Evolutionary conservation across 2,888 invertebrate species (phyloP).

Genomic region (Meandrusa payeni): DNA sequence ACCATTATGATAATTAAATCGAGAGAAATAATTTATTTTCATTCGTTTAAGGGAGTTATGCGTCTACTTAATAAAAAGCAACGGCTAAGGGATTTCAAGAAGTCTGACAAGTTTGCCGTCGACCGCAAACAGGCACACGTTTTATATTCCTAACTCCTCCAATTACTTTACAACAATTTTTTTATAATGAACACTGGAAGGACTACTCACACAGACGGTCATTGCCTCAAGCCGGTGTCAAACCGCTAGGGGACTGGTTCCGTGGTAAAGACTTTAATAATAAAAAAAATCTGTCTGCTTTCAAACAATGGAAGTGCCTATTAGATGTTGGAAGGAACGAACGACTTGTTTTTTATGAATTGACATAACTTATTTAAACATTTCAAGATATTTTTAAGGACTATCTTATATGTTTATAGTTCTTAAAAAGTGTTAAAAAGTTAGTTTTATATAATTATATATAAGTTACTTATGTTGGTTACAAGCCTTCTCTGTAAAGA

Average conservation of each 20-base stretch:
- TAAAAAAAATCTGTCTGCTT: slow-evolving; percentile 7
- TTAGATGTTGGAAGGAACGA: slow-evolving; percentile 1
- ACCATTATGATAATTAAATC: too few species aligned
- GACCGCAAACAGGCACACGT: background rate
- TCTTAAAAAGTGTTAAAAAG: too few species aligned
- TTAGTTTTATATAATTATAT: too few species aligned
- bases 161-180: slow-evolving; percentile 5
- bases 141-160: background rate
- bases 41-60: too few species aligned
- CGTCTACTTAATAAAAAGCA: background rate
- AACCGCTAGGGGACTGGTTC: slow-evolving; percentile 6
- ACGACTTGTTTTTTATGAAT: too few species aligned
- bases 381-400: too few species aligned
- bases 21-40: too few species aligned
- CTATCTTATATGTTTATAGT: too few species aligned
- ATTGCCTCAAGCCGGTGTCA: slow-evolving; percentile 7
- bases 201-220: slow-evolving; percentile 8
- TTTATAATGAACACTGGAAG: slow-evolving; percentile 5
- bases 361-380: too few species aligned
- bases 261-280: background rate
- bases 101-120: slow-evolving; percentile 3
- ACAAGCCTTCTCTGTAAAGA: too few species aligned
- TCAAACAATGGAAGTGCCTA: slow-evolving; percentile 6
- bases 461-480: too few species aligned
- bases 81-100: background rate